A percentile compares a stretch with the other conserved stretches of the same genome.
phyloP scores from a whole-genome alignment of 2,113 vertebrate species.

The Oreochromis aureus region DNA sequence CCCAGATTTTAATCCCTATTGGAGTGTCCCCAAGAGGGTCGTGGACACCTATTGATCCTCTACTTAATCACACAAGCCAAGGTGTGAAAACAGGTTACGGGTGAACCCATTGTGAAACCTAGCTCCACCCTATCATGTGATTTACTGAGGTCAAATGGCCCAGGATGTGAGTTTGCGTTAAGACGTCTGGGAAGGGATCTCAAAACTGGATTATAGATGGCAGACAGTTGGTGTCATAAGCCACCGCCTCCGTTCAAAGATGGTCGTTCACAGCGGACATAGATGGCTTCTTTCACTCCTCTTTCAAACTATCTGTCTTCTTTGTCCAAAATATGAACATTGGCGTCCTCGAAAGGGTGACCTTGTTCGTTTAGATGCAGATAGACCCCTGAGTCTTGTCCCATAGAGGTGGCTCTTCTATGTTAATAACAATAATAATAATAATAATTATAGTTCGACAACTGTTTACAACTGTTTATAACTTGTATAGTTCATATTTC shows the following conservation, averaged over 20 bases:
- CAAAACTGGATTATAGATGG: neutral
- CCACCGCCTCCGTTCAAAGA: neutral
- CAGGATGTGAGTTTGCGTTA: neutral
- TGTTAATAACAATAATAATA: neutral
- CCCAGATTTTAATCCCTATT: neutral
- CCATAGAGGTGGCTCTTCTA: neutral
- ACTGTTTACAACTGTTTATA: neutral
- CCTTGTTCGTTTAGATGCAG: neutral
- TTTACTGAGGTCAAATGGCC: neutral
- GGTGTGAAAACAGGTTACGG: neutral
- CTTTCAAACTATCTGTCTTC: neutral
- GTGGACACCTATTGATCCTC: neutral
- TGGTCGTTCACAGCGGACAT: neutral
- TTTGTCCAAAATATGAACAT: neutral
- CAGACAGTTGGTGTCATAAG: neutral
- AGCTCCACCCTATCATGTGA: neutral
- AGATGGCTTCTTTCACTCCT: neutral
- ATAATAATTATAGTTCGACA: neutral
- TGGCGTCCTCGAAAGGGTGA: fast-evolving
- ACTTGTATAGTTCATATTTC: neutral
- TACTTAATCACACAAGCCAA: neutral
- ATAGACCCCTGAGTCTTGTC: neutral
- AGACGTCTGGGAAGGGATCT: neutral
- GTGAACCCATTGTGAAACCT: too few species aligned
- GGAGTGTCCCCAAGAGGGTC: neutral